Percentiles rank a stretch among this genome's conserved stretches.
phyloP scores from a whole-genome alignment of 2,888 invertebrate genomes.

The Beris morrisii region DNA sequence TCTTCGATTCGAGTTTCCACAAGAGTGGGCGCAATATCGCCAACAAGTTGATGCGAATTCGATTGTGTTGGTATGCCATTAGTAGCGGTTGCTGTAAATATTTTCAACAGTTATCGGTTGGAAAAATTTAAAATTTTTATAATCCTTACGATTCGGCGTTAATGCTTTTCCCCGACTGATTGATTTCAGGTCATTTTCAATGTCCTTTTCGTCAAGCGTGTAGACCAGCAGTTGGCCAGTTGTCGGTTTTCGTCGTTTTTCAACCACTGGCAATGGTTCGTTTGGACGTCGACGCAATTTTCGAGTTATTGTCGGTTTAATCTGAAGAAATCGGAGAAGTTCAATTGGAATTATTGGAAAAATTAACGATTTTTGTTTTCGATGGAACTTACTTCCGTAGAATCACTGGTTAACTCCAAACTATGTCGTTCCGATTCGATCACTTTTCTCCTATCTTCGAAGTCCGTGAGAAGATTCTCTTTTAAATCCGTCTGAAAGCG shows the following conservation, averaged over 20 bases:
- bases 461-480: slow-evolving; percentile 85
- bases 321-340: slow-evolving; percentile 53
- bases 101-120: slow-evolving; percentile 33
- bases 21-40: slow-evolving; percentile 57
- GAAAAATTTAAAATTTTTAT: not conserved
- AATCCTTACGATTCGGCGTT: slow-evolving; percentile 58
- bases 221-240: slow-evolving; percentile 85
- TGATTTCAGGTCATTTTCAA: slow-evolving; percentile 81
- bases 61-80: slow-evolving; percentile 47
- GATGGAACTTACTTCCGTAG: slow-evolving; percentile 66
- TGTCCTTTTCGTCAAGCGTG: slow-evolving; percentile 84
- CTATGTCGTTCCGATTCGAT: slow-evolving; percentile 86
- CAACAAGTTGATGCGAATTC: slow-evolving; percentile 50
- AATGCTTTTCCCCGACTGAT: slow-evolving; percentile 67
- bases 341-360: not conserved
- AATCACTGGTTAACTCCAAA: slow-evolving; percentile 88
- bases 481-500: slow-evolving; percentile 65
- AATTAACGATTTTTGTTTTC: not conserved
- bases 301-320: slow-evolving; percentile 94
- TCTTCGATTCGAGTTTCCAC: slow-evolving; percentile 90
- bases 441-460: slow-evolving; percentile 88
- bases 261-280: slow-evolving; percentile 86
- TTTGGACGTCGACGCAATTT: slow-evolving; percentile 90
- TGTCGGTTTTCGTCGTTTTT: slow-evolving; percentile 82
- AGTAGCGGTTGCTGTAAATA: slow-evolving; percentile 55